Evolutionary conservation across 2,888 invertebrate genomes (phyloP), one percentile per base, ranked within the genome.

Genomic region (Hemithea aestivaria): DNA sequence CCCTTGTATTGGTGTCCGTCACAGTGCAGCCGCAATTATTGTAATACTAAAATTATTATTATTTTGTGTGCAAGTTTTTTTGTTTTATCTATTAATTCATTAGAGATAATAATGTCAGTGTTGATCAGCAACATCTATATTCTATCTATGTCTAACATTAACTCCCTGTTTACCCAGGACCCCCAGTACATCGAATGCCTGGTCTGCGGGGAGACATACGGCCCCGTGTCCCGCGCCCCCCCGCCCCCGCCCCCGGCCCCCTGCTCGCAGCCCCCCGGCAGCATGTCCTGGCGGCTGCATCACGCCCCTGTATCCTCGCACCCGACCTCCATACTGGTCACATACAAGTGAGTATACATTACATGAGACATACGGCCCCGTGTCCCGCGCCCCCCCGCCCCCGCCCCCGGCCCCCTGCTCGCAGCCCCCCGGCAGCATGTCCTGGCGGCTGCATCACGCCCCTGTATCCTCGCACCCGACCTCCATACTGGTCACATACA

Each of bases 121-220:
- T n/a, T n/a, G n/a, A n/a, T n/a, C n/a, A n/a, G n/a, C n/a, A n/a
- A n/a, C n/a, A n/a, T n/a, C n/a, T n/a, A n/a, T n/a, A n/a, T n/a
- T n/a, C n/a, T n/a, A n/a, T n/a, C n/a, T 20, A 16, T 34, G 16
- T 20, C 20, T n/a, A 7, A 28, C n/a, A 11, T 10, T 25, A 25
- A 20, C 6, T 7, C 5, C 7, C 1, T 23, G 8, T 7, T 3
- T 16, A 7, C 0, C 0, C 68, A 90, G 89, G 90, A 90, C 69
- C 54, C 67, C 9, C 81, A 94, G 56, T 94, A 93, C 72, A 91
- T 96, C 57, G 94, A 94, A 73, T 97, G 97, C 71, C 94, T 94
- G 2, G 93, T 94, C 11, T 96, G 96, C 76, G 95, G 95, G 47
- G 91, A 91, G 57, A 91, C 93, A 56, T 95, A 95, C 73, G 96